Base-by-base conservation (phyloP, 2,888 invertebrate species). In the Elmis aenea region DNA sequence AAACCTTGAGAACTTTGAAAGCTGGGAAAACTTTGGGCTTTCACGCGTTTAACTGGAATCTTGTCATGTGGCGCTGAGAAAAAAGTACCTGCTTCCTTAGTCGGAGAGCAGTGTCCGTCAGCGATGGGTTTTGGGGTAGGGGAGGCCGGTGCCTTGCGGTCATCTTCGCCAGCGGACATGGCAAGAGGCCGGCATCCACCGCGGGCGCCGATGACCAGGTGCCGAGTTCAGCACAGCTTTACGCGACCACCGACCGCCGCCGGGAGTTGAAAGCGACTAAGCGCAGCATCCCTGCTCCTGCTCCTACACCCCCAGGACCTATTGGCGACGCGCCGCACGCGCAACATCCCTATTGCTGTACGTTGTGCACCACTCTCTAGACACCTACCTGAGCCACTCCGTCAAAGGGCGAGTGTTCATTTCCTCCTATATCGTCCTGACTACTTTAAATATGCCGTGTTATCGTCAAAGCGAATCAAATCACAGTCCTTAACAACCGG, bases 31-130 rank as follows among this genome's bases (percentile, higher is more conserved):
- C n/a, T n/a, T n/a, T n/a, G n/a, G n/a, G n/a, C n/a, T n/a, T n/a
- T n/a, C n/a, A n/a, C n/a, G n/a, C n/a, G n/a, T n/a, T n/a, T n/a
- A n/a, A n/a, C n/a, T n/a, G n/a, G n/a, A n/a, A n/a, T n/a, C n/a
- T n/a, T n/a, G n/a, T n/a, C n/a, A n/a, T n/a, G n/a, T n/a, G n/a
- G n/a, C n/a, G n/a, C 18, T 8, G 18, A 18, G 8, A 45, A 41
- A 34, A 32, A 36, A 24, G 42, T 61, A 64, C 61, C 65, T 61
- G 62, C 58, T 54, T 58, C 57, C 48, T 66, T 64, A 27, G 65
- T 58, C 34, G 67, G 66, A 46, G 66, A 61, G 54, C 67, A 67
- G 57, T 67, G 67, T 49, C 66, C 66, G 51, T 68, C 67, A 51
- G 59, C 66, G 43, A 64, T 60, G 43, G 61, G 60, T 54, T 64